A percentile compares a stretch with the other conserved stretches of the same genome.
Evolutionary conservation across 2,797 vertebrate genomes (phyloP).

Genomic region (Spheniscus humboldti): DNA sequence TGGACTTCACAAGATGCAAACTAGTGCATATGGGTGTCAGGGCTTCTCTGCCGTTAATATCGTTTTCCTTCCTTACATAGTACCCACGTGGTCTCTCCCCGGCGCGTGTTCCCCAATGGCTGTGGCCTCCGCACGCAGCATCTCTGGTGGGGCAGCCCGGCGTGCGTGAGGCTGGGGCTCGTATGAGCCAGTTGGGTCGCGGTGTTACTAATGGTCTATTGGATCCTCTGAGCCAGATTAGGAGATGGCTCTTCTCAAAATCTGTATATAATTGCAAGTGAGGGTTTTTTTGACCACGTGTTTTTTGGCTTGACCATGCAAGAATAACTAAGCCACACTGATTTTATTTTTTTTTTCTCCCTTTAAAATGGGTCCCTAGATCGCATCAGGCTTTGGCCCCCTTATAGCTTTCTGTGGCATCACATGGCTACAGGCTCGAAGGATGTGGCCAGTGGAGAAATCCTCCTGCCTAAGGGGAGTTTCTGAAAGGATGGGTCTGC

Average conservation of each 20-base stretch:
- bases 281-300: rapidly evolving
- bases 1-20: no score
- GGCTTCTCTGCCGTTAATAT: background rate
- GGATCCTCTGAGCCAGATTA: background rate
- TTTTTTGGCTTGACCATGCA: background rate
- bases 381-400: background rate
- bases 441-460: background rate
- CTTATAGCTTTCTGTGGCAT: background rate
- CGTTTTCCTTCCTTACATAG: background rate
- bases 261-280: background rate
- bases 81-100: background rate
- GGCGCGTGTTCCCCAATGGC: rapidly evolving
- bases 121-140: rapidly evolving
- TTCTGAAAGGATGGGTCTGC: background rate
- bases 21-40: background rate
- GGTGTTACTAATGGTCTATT: rapidly evolving
- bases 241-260: background rate
- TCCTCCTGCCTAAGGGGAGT: background rate
- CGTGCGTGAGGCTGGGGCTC: rapidly evolving
- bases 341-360: background rate
- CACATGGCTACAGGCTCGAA: background rate
- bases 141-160: background rate
- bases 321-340: background rate
- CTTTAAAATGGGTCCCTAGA: background rate
- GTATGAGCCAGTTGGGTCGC: rapidly evolving